These are phyloP conservation scores for Trimorus sp. DNA, from an alignment of 2,888 invertebrate species.

Conservation along the genomic window DNA sequence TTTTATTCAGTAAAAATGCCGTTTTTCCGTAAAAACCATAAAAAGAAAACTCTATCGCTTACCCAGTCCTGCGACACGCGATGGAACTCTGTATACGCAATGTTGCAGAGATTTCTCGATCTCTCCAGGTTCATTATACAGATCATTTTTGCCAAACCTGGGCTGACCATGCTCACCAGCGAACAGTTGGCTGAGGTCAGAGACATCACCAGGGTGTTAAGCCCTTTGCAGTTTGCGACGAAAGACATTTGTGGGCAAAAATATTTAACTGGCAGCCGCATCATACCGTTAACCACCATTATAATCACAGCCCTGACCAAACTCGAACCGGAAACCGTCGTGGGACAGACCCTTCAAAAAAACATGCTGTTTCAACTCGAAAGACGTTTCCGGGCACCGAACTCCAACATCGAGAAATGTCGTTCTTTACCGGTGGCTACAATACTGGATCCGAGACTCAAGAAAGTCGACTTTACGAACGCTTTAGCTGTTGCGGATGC, in stretches of 20 bases:
- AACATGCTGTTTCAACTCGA: background rate
- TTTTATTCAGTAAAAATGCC: too few species aligned
- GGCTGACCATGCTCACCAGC: too few species aligned
- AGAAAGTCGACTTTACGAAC: background rate
- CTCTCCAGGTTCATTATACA: background rate
- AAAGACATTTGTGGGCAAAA: conserved; percentile 10
- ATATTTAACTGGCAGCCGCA: conserved; percentile 16
- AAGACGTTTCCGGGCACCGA: background rate
- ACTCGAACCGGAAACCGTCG: background rate
- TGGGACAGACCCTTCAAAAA: background rate
- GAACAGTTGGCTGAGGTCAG: too few species aligned
- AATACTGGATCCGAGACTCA: background rate
- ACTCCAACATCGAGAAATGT: background rate
- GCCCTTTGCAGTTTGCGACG: conserved; percentile 22
- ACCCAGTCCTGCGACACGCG: conserved; percentile 36
- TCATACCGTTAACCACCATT: conserved; percentile 16
- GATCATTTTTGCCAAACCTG: background rate
- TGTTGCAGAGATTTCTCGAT: background rate
- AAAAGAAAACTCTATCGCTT: conserved; percentile 35
- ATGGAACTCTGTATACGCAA: conserved; percentile 53
- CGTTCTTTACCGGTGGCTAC: background rate
- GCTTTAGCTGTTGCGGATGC: conserved; percentile 5
- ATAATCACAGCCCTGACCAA: background rate
- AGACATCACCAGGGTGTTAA: background rate
- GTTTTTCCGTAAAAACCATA: too few species aligned